A percentile compares a stretch with the other conserved stretches of the same genome.
These are phyloP conservation scores for Chesias legatella DNA, from an alignment of 2,888 invertebrate genomes.

Conservation along the genomic window DNA sequence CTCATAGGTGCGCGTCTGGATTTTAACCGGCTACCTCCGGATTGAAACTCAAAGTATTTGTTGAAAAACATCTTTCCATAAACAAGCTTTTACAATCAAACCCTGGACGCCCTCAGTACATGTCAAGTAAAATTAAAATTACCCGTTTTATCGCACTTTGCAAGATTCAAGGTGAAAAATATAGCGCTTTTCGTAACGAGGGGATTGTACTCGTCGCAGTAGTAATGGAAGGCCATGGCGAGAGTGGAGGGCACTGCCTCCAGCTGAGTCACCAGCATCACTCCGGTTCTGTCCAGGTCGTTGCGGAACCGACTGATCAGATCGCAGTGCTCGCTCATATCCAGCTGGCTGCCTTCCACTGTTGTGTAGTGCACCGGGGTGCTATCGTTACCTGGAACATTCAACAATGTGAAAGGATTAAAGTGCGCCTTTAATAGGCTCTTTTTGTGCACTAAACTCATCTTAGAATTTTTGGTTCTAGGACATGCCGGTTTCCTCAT, in stretches of 20 bases:
- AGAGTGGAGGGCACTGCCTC: conserved; percentile 58
- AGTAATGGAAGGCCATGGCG: conserved; percentile 75
- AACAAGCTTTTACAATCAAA: too few relatives aligned
- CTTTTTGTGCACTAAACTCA: too few relatives aligned
- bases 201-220: conserved; percentile 73
- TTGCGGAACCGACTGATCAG: conserved; percentile 52
- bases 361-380: conserved; percentile 43
- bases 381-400: conserved; percentile 54
- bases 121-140: too few relatives aligned
- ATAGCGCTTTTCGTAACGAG: conserved; percentile 66
- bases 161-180: conserved; percentile 66
- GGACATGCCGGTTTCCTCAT: too few relatives aligned
- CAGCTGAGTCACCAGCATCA: conserved; percentile 62
- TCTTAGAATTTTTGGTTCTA: too few relatives aligned
- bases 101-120: too few relatives aligned
- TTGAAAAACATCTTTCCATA: too few relatives aligned
- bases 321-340: conserved; percentile 53
- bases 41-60: too few relatives aligned
- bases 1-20: too few relatives aligned
- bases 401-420: not conserved
- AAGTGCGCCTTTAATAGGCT: too few relatives aligned
- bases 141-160: conserved; percentile 54
- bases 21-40: too few relatives aligned
- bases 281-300: conserved; percentile 53
- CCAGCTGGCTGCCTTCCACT: conserved; percentile 46